phyloP scores from a whole-genome alignment of 2,797 vertebrate genomes.

The Diglossa cyanea region DNA sequence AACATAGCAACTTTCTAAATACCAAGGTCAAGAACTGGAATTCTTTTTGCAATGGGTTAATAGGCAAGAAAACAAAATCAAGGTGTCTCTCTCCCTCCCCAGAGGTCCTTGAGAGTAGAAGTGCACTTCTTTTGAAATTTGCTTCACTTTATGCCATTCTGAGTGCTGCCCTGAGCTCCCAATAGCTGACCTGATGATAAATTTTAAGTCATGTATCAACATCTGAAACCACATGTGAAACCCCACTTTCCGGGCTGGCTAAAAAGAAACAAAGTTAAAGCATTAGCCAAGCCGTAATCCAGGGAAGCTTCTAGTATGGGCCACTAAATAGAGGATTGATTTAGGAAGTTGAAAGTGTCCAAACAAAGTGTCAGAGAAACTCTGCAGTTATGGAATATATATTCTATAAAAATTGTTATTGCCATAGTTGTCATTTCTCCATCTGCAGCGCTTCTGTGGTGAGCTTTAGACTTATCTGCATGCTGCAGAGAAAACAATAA shows the following conservation, averaged over 20 bases:
- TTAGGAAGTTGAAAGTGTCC: neutral
- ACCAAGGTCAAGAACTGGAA: neutral
- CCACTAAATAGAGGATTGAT: neutral
- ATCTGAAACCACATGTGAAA: neutral
- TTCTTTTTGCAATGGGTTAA: neutral
- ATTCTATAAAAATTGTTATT: neutral
- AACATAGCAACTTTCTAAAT: accelerated
- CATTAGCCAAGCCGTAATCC: neutral
- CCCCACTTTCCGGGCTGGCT: neutral
- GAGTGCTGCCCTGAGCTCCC: neutral
- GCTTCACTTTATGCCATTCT: neutral
- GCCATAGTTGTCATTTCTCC: neutral
- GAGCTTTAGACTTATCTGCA: neutral
- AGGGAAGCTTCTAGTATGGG: neutral
- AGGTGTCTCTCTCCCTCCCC: neutral
- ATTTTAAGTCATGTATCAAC: neutral
- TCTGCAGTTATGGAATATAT: neutral
- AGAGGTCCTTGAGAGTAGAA: neutral
- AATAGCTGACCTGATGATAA: neutral
- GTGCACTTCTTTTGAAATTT: neutral
- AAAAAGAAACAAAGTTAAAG: neutral
- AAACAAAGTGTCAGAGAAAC: neutral
- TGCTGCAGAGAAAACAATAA: neutral
- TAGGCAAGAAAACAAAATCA: neutral
- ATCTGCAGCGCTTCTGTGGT: neutral